Conservation (phyloP, 1,140 invertebrate species). For the Pentalonia nigronervosa region DNA sequence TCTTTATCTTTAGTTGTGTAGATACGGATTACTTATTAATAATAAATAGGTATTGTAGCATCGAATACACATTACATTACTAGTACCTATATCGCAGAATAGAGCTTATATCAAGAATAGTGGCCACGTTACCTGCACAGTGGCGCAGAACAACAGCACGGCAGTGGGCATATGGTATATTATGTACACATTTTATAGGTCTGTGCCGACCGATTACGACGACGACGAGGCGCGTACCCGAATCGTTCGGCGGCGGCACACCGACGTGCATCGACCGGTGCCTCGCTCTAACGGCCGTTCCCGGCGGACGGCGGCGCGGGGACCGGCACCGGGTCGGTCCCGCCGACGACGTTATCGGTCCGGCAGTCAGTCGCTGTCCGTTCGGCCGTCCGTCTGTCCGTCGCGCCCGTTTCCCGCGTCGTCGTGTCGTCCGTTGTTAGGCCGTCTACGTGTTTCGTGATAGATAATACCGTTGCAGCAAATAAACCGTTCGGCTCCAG, state of each 20-base stretch:
- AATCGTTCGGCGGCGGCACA: background rate
- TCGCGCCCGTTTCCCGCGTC: background rate
- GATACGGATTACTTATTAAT: no score
- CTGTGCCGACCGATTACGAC: background rate
- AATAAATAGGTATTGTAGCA: no score
- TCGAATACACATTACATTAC: no score
- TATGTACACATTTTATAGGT: no score
- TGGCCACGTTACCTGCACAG: no score
- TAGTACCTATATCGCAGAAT: no score
- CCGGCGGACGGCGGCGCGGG: background rate
- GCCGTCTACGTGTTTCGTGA: slow-evolving; percentile 3
- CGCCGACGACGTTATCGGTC: slow-evolving; percentile 17
- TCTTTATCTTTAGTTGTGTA: no score
- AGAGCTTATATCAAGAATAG: no score
- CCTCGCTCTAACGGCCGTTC: slow-evolving; percentile 6
- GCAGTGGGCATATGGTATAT: no score
- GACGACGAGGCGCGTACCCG: background rate
- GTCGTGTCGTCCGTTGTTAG: background rate
- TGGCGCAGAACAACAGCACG: no score
- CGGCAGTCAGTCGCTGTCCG: slow-evolving; percentile 33
- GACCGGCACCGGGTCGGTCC: background rate
- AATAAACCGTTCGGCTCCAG: no score
- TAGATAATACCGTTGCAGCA: no score
- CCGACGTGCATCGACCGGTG: slow-evolving; percentile 22
- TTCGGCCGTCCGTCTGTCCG: background rate